Evolutionary conservation across 2,113 vertebrate species (phyloP), one percentile per base, ranked within the genome.

Genomic region (Arothron firmamentum): DNA sequence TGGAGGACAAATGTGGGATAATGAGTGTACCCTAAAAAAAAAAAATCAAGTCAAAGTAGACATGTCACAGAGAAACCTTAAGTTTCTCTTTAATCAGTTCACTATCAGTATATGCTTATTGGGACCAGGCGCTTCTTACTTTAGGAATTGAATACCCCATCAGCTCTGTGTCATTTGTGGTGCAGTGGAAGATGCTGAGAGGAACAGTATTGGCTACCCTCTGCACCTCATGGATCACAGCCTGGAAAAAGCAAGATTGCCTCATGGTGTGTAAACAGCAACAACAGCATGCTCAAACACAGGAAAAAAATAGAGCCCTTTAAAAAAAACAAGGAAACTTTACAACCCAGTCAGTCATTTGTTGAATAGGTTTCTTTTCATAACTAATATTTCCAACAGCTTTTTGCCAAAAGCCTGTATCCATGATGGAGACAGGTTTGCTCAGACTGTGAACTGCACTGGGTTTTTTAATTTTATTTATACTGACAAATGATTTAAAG

Each of bases 221-320:
- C 77, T 89, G 89, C 3, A 87, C 28, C 67, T 91, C 89, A 62
- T 90, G 89, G 65, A 86, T 77, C 52, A 87, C 79, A 38, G 90
- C 88, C 85, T 89, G 69, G 0, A 78, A 12, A 10, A 45, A 61
- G 9, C 67, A 1, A 67, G 6, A 46, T 49, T 47, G 34, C 45
- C 16, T 54, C 5, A 46, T 46, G 45, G 2, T n/a, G 45, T n/a
- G n/a, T n/a, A n/a, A n/a, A n/a, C n/a, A n/a, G 43, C 17, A 46
- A 46, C 43, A 14, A 10, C 11, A 46, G 6, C 15, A 6, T 5
- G 6, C 45, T n/a, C 45, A 5, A 18, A 52, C 5, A 13, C 20
- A 21, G 7, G 5, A 3, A 9, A 1, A 45, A 13, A 13, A 2
- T 10, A 4, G 6, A 14, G 6, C 16, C 2, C 16, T 23, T 5